phyloP scores from a whole-genome alignment of 2,888 invertebrate genomes.

The Chloroclysta siterata region DNA sequence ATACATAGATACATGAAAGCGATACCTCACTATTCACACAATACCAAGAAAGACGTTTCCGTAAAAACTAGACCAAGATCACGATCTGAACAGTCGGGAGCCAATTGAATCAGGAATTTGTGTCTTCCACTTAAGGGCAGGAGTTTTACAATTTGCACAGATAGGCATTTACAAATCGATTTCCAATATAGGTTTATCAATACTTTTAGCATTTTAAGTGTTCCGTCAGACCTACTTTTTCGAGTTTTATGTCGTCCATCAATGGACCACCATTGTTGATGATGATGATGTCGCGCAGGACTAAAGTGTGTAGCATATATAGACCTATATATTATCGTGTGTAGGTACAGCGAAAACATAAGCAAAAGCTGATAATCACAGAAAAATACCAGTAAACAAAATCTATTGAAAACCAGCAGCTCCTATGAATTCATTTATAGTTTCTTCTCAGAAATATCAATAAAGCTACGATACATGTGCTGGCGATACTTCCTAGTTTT shows the following conservation, averaged over 20 bases:
- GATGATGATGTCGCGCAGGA: too few relatives aligned
- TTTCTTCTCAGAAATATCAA: neutral
- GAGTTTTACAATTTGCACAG: conserved; percentile 24
- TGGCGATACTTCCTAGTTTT: neutral
- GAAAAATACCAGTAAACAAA: too few relatives aligned
- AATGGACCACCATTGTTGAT: too few relatives aligned
- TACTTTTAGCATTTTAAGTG: neutral
- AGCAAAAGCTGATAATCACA: too few relatives aligned
- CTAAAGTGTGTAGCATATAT: too few relatives aligned
- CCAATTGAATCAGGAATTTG: conserved; percentile 29
- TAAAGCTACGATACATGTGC: neutral
- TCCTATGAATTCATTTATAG: too few relatives aligned
- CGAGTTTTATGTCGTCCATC: too few relatives aligned
- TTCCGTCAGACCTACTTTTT: neutral
- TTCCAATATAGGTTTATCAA: conserved; percentile 14
- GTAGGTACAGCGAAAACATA: too few relatives aligned
- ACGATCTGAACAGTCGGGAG: conserved; percentile 30
- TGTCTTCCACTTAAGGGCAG: conserved; percentile 28
- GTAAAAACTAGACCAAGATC: conserved; percentile 40
- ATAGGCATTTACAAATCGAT: conserved; percentile 21
- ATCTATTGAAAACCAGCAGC: too few relatives aligned
- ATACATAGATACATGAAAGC: neutral
- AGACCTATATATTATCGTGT: too few relatives aligned
- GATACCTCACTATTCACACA: conserved; percentile 37
- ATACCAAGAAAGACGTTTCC: conserved; percentile 44